Evolutionary conservation across 2,888 invertebrate genomes (phyloP).

Genomic region (Leptopterna dolabrata): DNA sequence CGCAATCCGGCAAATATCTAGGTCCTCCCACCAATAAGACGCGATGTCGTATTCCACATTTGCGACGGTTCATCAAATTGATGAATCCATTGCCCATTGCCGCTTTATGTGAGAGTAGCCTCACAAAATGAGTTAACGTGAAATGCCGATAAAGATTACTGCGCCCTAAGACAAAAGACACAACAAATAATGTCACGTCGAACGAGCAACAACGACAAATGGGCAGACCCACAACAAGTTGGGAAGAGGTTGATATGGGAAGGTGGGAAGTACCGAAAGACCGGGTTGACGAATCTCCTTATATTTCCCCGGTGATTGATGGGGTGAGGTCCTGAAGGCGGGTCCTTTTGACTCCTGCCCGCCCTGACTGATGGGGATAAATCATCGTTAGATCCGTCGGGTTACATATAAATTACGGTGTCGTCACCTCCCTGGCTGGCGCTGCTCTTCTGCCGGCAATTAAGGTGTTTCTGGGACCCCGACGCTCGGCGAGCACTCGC

Average conservation of each 20-base stretch:
- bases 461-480: background rate
- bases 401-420: constrained; percentile 19
- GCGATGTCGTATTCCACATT: no score
- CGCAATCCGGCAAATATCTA: no score
- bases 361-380: constrained; percentile 22
- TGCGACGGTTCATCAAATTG: no score
- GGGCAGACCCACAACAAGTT: background rate
- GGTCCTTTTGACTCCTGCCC: constrained; percentile 12
- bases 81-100: no score
- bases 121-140: no score
- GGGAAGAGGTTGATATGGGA: background rate
- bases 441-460: background rate
- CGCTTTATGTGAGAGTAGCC: no score
- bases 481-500: background rate
- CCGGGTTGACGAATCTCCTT: constrained; percentile 19
- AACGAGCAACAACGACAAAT: background rate
- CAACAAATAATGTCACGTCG: background rate
- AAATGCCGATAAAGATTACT: no score
- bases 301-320: background rate
- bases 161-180: background rate
- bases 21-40: no score
- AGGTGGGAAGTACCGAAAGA: background rate
- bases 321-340: background rate
- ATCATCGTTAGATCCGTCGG: constrained; percentile 22
- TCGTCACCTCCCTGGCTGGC: background rate